Base-by-base conservation (phyloP, 2,888 invertebrate genomes). In the Tachystola acroxantha region DNA sequence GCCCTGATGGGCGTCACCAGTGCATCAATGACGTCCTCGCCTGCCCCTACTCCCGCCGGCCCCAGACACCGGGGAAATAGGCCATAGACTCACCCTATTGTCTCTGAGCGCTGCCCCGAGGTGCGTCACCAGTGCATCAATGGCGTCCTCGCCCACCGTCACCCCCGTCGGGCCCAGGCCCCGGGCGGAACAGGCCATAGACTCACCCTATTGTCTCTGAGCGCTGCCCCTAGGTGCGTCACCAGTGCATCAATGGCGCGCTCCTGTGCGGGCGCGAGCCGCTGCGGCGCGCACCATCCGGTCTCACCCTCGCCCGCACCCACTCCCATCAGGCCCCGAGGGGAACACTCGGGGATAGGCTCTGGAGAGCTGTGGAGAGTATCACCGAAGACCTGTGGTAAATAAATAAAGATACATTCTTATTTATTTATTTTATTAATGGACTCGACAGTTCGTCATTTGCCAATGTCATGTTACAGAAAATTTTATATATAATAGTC, bases 61-160 rank as follows among this genome's bases (percentile, higher is more conserved):
- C n/a, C n/a, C n/a, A n/a, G n/a, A n/a, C n/a, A n/a, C n/a, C n/a
- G n/a, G n/a, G n/a, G n/a, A n/a, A n/a, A n/a, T n/a, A n/a, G n/a
- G n/a, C n/a, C n/a, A n/a, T n/a, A n/a, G n/a, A n/a, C n/a, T n/a
- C 39, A 81, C 85, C 76, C 89, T 76, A 46, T 89, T 88, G 3
- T 80, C 67, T 1, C 81, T 57, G 6, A 88, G 67, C 1, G 86
- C 81, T 7, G 80, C 73, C 20, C 73, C 57, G 0, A 90, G 66
- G 29, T 68, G 72, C 0, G 63, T 61, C 1, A 91, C 67, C 5
- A 89, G 82, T 3, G 57, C 32, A 54, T 90, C 89, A 0, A 91
- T 64, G 1, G 88, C 84, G 11, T 68, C 72, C 46, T 90, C 88
- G n/a, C n/a, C n/a, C n/a, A n/a, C n/a, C n/a, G n/a, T n/a, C n/a